Percentiles rank a stretch among this genome's conserved stretches.
Evolutionary conservation across 2,113 vertebrate genomes (phyloP).

Genomic region (Taxidea taxus): DNA sequence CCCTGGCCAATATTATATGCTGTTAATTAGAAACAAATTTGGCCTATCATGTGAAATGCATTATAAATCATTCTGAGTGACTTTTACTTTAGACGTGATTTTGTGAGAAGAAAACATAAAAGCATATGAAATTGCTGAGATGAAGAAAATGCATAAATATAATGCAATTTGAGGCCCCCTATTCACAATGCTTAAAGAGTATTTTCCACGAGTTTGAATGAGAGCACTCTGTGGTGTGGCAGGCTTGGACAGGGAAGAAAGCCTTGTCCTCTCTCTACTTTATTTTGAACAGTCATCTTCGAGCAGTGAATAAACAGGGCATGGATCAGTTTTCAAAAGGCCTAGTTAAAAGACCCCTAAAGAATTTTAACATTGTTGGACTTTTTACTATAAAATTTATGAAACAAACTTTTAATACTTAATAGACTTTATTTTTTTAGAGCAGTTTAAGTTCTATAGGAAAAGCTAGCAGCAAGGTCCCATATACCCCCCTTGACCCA

Average conservation of each 20-base stretch:
- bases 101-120: background rate
- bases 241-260: background rate
- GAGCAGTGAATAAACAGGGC: background rate
- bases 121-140: background rate
- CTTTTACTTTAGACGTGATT: conserved; percentile 40
- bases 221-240: background rate
- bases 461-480: background rate
- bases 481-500: background rate
- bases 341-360: background rate
- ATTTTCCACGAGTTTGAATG: background rate
- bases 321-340: background rate
- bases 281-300: background rate
- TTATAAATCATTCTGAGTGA: background rate
- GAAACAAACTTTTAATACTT: background rate
- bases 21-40: conserved; percentile 23
- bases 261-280: background rate
- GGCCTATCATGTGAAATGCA: background rate
- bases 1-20: background rate
- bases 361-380: background rate
- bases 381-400: background rate
- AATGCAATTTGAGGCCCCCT: background rate
- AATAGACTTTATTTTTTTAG: background rate
- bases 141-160: background rate
- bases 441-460: background rate
- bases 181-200: background rate